These are phyloP conservation scores for Margaritifera margaritifera DNA, from an alignment of 2,888 invertebrate species.

Conservation along the genomic window DNA sequence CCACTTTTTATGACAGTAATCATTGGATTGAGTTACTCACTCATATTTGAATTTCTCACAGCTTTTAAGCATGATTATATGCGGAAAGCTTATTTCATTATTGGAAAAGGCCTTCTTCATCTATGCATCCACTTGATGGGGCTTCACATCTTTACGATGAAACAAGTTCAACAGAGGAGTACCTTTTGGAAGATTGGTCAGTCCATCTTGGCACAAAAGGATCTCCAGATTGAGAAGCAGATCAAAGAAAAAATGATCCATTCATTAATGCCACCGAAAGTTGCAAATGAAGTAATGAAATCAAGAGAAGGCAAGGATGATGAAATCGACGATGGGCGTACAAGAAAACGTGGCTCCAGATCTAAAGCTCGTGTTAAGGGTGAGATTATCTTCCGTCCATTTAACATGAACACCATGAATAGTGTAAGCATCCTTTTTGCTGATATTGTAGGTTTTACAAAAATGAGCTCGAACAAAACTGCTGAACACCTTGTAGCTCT, in stretches of 20 bases:
- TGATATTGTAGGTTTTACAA: conserved; percentile 97
- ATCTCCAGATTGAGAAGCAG: conserved; percentile 93
- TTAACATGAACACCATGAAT: conserved; percentile 97
- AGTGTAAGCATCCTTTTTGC: conserved; percentile 97
- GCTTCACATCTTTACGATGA: conserved; percentile 92
- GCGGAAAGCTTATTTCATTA: conserved; percentile 50
- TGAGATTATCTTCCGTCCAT: conserved; percentile 85
- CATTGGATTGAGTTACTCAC: conserved; percentile 87
- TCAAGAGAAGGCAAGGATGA: conserved; percentile 62
- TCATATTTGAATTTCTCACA: conserved; percentile 84
- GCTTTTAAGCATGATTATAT: conserved; percentile 43
- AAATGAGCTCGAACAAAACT: conserved; percentile 96
- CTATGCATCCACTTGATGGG: conserved; percentile 93
- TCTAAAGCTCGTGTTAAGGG: conserved; percentile 49
- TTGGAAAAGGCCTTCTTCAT: conserved; percentile 83
- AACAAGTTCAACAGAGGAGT: conserved; percentile 88
- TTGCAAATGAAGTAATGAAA: conserved; percentile 78
- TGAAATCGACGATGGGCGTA: conserved; percentile 40
- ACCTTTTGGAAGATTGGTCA: conserved; percentile 97
- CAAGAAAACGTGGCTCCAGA: conserved; percentile 53
- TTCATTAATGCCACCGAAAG: conserved; percentile 96
- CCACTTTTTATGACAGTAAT: conserved; percentile 88
- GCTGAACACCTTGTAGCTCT: conserved; percentile 96
- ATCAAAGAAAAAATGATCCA: conserved; percentile 94
- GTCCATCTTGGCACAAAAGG: conserved; percentile 89